These are phyloP conservation scores for Axea sp. DNA, from an alignment of 2,888 invertebrate genomes.

Conservation along the genomic window DNA sequence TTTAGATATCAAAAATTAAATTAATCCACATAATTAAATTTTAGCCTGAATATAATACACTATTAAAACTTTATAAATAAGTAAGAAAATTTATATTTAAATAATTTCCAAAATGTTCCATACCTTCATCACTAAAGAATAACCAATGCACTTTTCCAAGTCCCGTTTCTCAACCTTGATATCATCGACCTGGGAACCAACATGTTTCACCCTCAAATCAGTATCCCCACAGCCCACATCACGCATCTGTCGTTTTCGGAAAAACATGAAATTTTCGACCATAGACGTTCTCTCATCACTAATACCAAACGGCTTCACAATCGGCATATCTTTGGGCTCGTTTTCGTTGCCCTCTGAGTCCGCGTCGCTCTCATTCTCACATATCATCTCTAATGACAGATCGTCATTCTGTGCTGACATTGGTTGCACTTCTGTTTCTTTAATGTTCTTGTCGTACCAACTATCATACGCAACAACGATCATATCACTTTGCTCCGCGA, in stretches of 20 bases:
- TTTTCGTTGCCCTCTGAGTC: conserved; percentile 67
- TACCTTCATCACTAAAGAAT: conserved; percentile 68
- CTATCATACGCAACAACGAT: conserved; percentile 15
- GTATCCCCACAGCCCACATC: conserved; percentile 66
- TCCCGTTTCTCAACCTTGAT: conserved; percentile 68
- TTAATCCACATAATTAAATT: too few species aligned
- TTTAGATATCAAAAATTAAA: too few species aligned
- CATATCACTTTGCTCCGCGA: conserved; percentile 43
- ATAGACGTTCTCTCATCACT: conserved; percentile 58
- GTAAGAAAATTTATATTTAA: too few species aligned
- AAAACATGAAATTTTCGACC: conserved; percentile 63
- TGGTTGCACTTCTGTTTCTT: neutral
- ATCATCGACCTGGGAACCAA: conserved; percentile 70
- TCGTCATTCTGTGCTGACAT: neutral
- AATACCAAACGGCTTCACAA: neutral
- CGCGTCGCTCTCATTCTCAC: conserved; percentile 72
- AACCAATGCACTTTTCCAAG: conserved; percentile 73
- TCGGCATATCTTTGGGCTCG: neutral
- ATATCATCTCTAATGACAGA: conserved; percentile 68
- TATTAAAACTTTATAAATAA: too few species aligned
- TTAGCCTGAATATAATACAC: too few species aligned
- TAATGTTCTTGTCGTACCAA: conserved; percentile 14
- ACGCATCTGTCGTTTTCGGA: conserved; percentile 64
- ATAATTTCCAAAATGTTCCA: too few species aligned
- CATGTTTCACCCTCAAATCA: conserved; percentile 57